These are phyloP conservation scores for Chloroclystis v-ata DNA, from an alignment of 2,888 invertebrate genomes.

Conservation along the genomic window DNA sequence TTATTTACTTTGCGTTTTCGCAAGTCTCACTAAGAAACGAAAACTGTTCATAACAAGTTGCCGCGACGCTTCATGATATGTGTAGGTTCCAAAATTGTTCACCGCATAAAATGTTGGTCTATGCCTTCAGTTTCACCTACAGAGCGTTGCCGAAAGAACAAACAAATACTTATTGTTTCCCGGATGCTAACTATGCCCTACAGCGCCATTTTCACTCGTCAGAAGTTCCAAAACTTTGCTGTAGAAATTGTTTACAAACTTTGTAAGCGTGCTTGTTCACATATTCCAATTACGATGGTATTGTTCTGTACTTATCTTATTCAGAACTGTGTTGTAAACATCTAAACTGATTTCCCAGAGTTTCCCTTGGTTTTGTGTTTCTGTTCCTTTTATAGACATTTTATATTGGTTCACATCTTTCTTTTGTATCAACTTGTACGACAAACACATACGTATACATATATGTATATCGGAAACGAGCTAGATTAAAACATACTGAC, in stretches of 20 bases:
- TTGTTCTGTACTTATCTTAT: constrained; percentile 6
- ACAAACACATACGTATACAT: not conserved
- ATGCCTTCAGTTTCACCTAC: not conserved
- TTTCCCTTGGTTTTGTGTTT: constrained; percentile 1
- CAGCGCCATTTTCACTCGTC: constrained; percentile 5
- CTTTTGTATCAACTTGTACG: not conserved
- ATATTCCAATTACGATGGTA: constrained; percentile 9
- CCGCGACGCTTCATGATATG: too few species aligned
- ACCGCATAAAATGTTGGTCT: too few species aligned
- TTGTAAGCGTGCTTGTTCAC: constrained; percentile 2
- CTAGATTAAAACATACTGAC: too few species aligned
- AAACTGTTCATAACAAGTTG: too few species aligned
- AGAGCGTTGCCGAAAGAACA: constrained; percentile 1
- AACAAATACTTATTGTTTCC: constrained; percentile 6
- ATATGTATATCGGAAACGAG: not conserved
- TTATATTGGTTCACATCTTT: not conserved
- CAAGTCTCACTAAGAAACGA: too few species aligned
- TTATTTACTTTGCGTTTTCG: too few species aligned
- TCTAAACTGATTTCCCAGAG: constrained; percentile 1
- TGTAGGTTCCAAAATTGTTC: too few species aligned
- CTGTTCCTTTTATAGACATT: not conserved
- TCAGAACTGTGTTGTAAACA: not conserved
- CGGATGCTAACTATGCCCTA: constrained; percentile 6
- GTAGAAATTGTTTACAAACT: constrained; percentile 10
- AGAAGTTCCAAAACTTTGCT: constrained; percentile 6